Evolutionary conservation across 1,140 invertebrate genomes (phyloP).

Genomic region (Phthorimaea operculella): DNA sequence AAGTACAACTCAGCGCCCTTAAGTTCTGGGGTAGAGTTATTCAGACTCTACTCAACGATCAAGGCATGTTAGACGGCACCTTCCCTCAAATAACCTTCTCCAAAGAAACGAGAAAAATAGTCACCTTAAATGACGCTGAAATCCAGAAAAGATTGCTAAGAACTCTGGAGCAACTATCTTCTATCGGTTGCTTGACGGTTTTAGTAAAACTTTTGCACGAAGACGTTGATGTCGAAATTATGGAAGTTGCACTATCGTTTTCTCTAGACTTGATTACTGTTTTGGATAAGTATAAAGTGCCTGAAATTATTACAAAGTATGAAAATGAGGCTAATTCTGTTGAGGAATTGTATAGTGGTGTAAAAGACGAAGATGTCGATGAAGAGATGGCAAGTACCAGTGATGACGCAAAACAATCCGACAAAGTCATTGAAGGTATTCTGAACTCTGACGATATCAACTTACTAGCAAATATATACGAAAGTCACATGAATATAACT

Average conservation of each 20-base stretch:
- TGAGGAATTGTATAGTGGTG: conserved; percentile 33
- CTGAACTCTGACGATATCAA: conserved; percentile 51
- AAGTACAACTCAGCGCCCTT: conserved; percentile 77
- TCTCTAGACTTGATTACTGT: conserved; percentile 70
- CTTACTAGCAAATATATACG: conserved; percentile 50
- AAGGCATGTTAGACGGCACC: conserved; percentile 82
- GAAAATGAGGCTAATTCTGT: conserved; percentile 34
- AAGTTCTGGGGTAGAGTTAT: conserved; percentile 79
- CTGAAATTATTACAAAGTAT: conserved; percentile 34
- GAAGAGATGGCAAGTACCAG: conserved; percentile 13
- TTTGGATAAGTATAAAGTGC: conserved; percentile 69
- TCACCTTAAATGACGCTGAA: conserved; percentile 74
- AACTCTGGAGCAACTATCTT: conserved; percentile 73
- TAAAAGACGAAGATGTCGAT: conserved; percentile 23
- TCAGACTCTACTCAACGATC: conserved; percentile 72
- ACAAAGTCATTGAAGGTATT: conserved; percentile 55
- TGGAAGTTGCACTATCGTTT: conserved; percentile 70
- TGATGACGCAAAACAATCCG: conserved; percentile 17
- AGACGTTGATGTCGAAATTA: conserved; percentile 77
- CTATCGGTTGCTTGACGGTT: conserved; percentile 75
- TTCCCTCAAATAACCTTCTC: conserved; percentile 84
- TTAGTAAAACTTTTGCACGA: conserved; percentile 73
- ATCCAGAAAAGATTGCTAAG: conserved; percentile 74
- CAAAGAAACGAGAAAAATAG: conserved; percentile 80
- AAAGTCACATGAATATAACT: conserved; percentile 42